phyloP scores from a whole-genome alignment of 2,797 vertebrate species.

The Spondyliosoma cantharus region DNA sequence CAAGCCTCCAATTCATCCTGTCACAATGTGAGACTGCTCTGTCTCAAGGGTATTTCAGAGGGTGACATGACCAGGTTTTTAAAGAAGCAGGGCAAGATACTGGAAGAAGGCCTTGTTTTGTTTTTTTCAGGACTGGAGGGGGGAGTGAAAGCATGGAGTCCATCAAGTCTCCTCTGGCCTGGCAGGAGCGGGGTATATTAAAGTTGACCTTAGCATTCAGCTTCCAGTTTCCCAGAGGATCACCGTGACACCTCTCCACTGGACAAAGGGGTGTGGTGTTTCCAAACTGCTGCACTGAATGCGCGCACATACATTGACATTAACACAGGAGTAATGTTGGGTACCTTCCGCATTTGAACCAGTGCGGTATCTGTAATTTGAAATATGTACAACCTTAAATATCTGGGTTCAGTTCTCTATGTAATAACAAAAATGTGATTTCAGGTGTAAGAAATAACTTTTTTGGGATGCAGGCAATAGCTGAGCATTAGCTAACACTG shows the following conservation, averaged over 20 bases:
- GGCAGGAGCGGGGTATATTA: slow-evolving; percentile 5
- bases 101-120: neutral
- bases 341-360: no score
- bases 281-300: no score
- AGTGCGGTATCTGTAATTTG: no score
- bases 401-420: no score
- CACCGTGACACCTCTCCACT: neutral
- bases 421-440: neutral
- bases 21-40: neutral
- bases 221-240: slow-evolving; percentile 24
- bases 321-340: no score
- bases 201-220: slow-evolving; percentile 22
- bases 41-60: slow-evolving; percentile 14
- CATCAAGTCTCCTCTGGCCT: slow-evolving; percentile 20
- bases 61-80: neutral
- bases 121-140: slow-evolving; percentile 9
- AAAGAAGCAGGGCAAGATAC: slow-evolving; percentile 1
- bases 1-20: neutral
- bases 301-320: no score
- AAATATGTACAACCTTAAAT: no score
- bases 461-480: no score
- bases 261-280: neutral
- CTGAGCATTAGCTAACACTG: no score
- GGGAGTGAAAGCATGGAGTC: neutral
- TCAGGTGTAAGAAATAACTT: neutral